These are phyloP conservation scores for Orchesellides sinensis DNA, from an alignment of 2,888 invertebrate genomes.

Conservation along the genomic window DNA sequence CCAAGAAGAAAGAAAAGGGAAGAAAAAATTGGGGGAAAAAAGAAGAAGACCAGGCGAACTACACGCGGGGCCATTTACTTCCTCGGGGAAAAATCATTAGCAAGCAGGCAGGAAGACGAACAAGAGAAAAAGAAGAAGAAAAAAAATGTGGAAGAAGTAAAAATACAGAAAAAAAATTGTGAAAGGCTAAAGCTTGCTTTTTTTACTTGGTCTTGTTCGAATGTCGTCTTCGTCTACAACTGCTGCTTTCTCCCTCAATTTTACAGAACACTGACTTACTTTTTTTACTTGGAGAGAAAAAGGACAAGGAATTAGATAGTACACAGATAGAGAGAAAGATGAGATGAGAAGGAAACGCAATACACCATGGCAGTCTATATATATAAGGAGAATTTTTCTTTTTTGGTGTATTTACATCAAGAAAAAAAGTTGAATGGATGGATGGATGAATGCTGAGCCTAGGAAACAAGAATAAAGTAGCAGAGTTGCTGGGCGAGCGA, in stretches of 20 bases:
- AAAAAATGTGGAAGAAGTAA: conserved; percentile 3
- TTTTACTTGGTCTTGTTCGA: too few relatives aligned
- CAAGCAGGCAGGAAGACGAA: conserved; percentile 35
- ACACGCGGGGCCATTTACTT: conserved; percentile 63
- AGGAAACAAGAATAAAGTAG: conserved; percentile 10
- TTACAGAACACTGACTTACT: conserved; percentile 48
- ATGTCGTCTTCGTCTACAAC: too few relatives aligned
- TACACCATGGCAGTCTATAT: not conserved
- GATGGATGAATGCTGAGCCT: conserved; percentile 9
- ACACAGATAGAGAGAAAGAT: conserved; percentile 4
- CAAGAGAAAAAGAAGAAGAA: conserved; percentile 8
- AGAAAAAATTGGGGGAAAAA: not conserved
- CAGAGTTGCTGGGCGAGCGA: not conserved
- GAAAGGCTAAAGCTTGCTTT: conserved; percentile 27
- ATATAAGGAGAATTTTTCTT: not conserved
- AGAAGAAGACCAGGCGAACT: conserved; percentile 21
- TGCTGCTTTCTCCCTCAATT: conserved; percentile 8
- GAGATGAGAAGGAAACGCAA: not conserved
- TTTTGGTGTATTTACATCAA: conserved; percentile 12
- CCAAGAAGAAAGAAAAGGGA: not conserved
- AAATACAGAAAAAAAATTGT: conserved; percentile 5
- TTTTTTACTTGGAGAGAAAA: conserved; percentile 4
- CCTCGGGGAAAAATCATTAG: conserved; percentile 66
- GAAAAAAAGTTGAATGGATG: conserved; percentile 35
- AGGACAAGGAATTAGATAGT: conserved; percentile 25